Conservation (phyloP, 2,113 vertebrate genomes). For the human (Homo sapiens) region GRCh38 chr7:51738501-51739000, state of each 20-base stretch:
- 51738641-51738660: rapidly evolving
- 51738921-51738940: neutral
- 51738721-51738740: neutral
- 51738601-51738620: neutral
- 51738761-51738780: neutral
- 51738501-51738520: rapidly evolving
- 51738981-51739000: neutral
- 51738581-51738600: no score
- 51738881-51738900: neutral
- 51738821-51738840: rapidly evolving
- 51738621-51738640: neutral
- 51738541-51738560: rapidly evolving
- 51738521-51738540: no score
- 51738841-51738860: neutral
- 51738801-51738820: neutral
- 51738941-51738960: neutral
- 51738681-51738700: rapidly evolving
- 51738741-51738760: neutral
- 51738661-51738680: rapidly evolving
- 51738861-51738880: neutral
- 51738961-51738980: neutral
- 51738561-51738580: neutral
- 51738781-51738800: rapidly evolving
- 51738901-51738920: neutral
- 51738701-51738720: neutral